phyloP scores from a whole-genome alignment of 2,888 invertebrate genomes.

The Cybosia mesomella region DNA sequence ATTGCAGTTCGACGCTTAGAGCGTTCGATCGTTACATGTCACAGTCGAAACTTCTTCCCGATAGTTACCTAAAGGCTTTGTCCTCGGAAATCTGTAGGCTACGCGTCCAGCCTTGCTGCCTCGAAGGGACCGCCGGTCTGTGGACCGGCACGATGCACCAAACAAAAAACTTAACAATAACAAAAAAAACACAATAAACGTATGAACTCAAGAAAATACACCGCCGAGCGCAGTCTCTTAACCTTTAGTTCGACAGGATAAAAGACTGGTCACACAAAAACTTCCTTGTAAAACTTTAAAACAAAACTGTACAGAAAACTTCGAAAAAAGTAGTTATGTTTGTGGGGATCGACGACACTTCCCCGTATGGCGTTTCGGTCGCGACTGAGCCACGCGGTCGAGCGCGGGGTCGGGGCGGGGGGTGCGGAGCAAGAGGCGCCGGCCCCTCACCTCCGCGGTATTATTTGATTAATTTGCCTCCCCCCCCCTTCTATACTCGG shows the following conservation, averaged over 20 bases:
- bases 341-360: slow-evolving; percentile 80
- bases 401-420: slow-evolving; percentile 64
- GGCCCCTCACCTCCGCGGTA: slow-evolving; percentile 81
- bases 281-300: slow-evolving; percentile 82
- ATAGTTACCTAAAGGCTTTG: slow-evolving; percentile 86
- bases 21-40: slow-evolving; percentile 48
- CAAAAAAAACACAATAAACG: slow-evolving; percentile 85
- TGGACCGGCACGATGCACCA: slow-evolving; percentile 85
- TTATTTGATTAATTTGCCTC: slow-evolving; percentile 88
- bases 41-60: slow-evolving; percentile 54
- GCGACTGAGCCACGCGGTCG: slow-evolving; percentile 85
- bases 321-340: slow-evolving; percentile 84
- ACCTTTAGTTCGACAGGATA: slow-evolving; percentile 73
- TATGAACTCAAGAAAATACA: slow-evolving; percentile 80
- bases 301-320: slow-evolving; percentile 83
- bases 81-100: slow-evolving; percentile 76
- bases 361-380: slow-evolving; percentile 81
- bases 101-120: slow-evolving; percentile 81
- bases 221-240: slow-evolving; percentile 74
- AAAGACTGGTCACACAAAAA: slow-evolving; percentile 79
- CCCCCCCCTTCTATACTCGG: slow-evolving; percentile 86
- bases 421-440: slow-evolving; percentile 57
- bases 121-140: slow-evolving; percentile 80
- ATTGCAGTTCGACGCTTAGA: slow-evolving; percentile 57
- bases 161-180: slow-evolving; percentile 87